Evolutionary conservation across 2,888 invertebrate genomes (phyloP).

Genomic region (Autographa pulchrina): DNA sequence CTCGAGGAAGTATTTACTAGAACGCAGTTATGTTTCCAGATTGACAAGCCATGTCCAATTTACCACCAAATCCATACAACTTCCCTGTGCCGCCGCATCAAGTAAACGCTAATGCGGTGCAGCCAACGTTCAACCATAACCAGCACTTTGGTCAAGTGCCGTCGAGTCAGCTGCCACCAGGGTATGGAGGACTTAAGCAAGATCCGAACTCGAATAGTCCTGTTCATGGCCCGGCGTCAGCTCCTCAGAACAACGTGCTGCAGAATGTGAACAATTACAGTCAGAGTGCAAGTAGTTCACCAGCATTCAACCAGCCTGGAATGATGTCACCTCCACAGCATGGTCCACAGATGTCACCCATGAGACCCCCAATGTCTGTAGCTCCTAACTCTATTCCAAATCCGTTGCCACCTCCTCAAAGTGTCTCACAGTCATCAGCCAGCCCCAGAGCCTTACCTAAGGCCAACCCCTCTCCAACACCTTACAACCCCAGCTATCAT

Average conservation of each 20-base stretch:
- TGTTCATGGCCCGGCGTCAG: slow-evolving; percentile 63
- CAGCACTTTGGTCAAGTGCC: slow-evolving; percentile 77
- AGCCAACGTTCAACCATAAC: slow-evolving; percentile 68
- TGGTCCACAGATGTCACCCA: slow-evolving; percentile 75
- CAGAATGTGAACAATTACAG: slow-evolving; percentile 77
- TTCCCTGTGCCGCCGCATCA: slow-evolving; percentile 72
- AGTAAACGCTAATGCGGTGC: slow-evolving; percentile 72
- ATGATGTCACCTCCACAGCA: slow-evolving; percentile 69
- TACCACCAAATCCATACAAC: slow-evolving; percentile 82
- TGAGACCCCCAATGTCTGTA: slow-evolving; percentile 63
- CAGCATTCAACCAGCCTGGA: slow-evolving; percentile 83
- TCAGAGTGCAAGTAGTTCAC: slow-evolving; percentile 83
- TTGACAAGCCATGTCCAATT: slow-evolving; percentile 85
- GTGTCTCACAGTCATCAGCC: slow-evolving; percentile 67
- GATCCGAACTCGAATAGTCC: slow-evolving; percentile 83
- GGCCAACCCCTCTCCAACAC: slow-evolving; percentile 69
- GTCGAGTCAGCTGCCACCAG: slow-evolving; percentile 75
- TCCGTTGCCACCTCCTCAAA: slow-evolving; percentile 61
- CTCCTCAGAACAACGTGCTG: slow-evolving; percentile 67
- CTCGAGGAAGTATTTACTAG: slow-evolving; percentile 40
- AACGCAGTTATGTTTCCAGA: slow-evolving; percentile 77
- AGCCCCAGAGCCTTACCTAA: slow-evolving; percentile 68
- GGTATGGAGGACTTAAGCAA: slow-evolving; percentile 75
- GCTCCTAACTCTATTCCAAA: slow-evolving; percentile 59
- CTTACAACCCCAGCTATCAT: slow-evolving; percentile 70